These are phyloP conservation scores for Xyrichtys novacula DNA, from an alignment of 2,797 vertebrate genomes.

Conservation along the genomic window DNA sequence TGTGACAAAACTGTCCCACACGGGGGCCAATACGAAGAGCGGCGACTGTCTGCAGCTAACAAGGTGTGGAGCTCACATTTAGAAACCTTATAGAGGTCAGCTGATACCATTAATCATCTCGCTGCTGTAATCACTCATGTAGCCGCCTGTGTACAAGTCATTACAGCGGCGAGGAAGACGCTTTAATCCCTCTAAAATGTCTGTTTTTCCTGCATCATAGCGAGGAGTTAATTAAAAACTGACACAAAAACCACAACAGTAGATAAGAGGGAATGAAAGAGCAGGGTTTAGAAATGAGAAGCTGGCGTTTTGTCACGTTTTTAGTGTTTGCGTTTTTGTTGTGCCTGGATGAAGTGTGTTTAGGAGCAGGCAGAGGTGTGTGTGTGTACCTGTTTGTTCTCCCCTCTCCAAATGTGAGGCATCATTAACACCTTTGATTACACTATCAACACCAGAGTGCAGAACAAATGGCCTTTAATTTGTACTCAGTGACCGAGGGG, in stretches of 20 bases:
- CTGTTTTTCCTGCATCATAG: neutral
- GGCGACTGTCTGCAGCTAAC: slow-evolving; percentile 45
- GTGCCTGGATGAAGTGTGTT: neutral
- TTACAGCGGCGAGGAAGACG: neutral
- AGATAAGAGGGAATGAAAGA: neutral
- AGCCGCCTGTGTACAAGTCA: neutral
- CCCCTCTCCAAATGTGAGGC: slow-evolving; percentile 78
- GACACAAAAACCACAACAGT: too few relatives aligned
- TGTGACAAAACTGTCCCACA: neutral
- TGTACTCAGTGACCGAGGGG: slow-evolving; percentile 40
- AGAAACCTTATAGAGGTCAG: slow-evolving; percentile 40
- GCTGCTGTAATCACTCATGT: slow-evolving; percentile 16
- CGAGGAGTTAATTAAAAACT: neutral
- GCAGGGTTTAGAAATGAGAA: neutral
- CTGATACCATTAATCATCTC: slow-evolving; percentile 42
- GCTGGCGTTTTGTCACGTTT: neutral
- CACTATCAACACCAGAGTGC: slow-evolving; percentile 61
- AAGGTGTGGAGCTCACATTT: slow-evolving; percentile 41
- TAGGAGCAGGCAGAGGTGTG: neutral
- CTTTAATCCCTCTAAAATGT: neutral
- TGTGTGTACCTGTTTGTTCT: slow-evolving; percentile 62
- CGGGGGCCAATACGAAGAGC: neutral
- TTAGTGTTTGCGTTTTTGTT: neutral
- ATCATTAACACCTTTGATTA: slow-evolving; percentile 77
- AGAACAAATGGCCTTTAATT: slow-evolving; percentile 83